Evolutionary conservation across 2,888 invertebrate species (phyloP), one percentile per base, ranked within the genome.

Genomic region (Tricholauxania praeusta): DNA sequence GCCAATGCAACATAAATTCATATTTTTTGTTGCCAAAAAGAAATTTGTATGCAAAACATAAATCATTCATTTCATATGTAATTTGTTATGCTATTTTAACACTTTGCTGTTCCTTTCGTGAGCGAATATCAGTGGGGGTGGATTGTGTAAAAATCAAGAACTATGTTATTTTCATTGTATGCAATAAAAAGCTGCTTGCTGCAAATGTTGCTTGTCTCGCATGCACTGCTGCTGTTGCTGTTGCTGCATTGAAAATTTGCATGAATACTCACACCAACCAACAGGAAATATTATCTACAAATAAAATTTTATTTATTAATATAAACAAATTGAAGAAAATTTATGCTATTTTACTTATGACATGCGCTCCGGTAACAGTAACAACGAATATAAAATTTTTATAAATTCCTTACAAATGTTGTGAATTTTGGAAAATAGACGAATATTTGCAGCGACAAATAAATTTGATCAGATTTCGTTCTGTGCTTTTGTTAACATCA

Each of bases 101-200:
- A 17, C 62, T 62, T 7, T 62, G 10, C 62, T 39, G 7, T 32
- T 22, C 62, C 63, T 39, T 14, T 22, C 47, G 49, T 17, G 48
- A 19, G 17, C 47, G 39, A 39, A 39, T 39, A 39, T 39, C 39
- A 39, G 12, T 22, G 32, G 60, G 32, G 32, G 8, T 32, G 7
- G 32, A n/a, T 10, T 63, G 63, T 48, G 51, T 49, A 80, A 79
- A 79, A 80, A 83, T 83, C 78, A 81, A 81, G 82, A 82, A 82
- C 82, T 83, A 83, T 83, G 80, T 80, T 80, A 79, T 79, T 82
- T 82, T 83, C 82, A 83, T 82, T 82, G 55, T 73, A 64, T 72
- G 81, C 79, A 82, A 80, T 78, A 79, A 78, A 80, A 79, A 78
- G 78, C 72, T 75, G 77, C 76, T 78, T 75, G 76, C 78, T 78